These are phyloP conservation scores for Limnephilus lunatus DNA, from an alignment of 2,888 invertebrate genomes.

Conservation along the genomic window DNA sequence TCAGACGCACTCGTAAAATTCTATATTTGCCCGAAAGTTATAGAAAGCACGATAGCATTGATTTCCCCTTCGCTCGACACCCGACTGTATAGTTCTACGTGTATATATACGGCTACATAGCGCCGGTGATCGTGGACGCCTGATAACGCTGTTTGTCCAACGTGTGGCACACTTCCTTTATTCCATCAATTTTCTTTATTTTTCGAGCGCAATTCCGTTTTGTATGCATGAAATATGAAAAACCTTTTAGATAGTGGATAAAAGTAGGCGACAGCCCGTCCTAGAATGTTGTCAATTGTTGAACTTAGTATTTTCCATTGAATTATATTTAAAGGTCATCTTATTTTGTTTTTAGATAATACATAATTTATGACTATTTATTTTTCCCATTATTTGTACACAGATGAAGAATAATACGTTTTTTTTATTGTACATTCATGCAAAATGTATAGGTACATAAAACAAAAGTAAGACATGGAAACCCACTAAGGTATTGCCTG, in stretches of 20 bases:
- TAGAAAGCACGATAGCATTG: constrained; percentile 10
- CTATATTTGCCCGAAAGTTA: background rate
- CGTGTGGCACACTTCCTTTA: background rate
- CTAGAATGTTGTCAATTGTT: background rate
- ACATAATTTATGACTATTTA: no score
- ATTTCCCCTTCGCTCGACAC: background rate
- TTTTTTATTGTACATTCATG: no score
- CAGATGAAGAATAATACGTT: no score
- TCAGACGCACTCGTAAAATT: constrained; percentile 25
- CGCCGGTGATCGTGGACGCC: background rate
- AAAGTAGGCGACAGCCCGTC: no score
- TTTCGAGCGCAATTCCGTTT: background rate
- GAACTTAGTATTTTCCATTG: background rate
- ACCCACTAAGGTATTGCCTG: no score
- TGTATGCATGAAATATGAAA: background rate
- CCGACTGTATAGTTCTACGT: no score
- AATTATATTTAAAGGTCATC: no score
- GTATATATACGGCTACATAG: background rate
- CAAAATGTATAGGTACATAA: no score
- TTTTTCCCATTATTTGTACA: no score
- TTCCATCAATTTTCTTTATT: background rate
- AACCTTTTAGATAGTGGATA: background rate
- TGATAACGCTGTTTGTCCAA: background rate
- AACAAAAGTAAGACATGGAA: no score
- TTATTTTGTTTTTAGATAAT: no score